Base-by-base conservation (phyloP, 2,888 invertebrate species). In the Andrena bucephala region DNA sequence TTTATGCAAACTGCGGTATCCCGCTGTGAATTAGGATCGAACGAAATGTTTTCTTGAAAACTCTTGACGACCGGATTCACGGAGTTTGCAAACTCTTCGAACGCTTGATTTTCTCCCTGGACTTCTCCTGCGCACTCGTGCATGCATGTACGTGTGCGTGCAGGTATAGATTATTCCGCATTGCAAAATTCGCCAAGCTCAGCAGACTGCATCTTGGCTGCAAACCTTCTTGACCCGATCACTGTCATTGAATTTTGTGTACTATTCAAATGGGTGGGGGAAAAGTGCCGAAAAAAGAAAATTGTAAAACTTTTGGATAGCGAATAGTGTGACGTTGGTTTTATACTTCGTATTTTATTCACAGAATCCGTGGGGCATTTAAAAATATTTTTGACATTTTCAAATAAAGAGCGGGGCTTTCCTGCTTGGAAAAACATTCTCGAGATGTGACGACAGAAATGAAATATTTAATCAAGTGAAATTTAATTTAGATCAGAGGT, bases 171-270 rank as follows among this genome's bases (percentile, higher is more conserved):
- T 50, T 77, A 63, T 60, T 57, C 36, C 54, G 54, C 54, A 62
- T 72, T 57, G 24, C 33, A 66, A 70, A 74, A 79, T 52, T 60
- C 31, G 42, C 36, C 62, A 24, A 70, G 57, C 71, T 82, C 81
- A 79, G 70, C 69, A 68, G 8, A 52, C 20, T 52, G 52, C 52
- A 20, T 52, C 52, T 20, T 52, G 52, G n/a, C 52, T 8, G 20
- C 20, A 20, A 52, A 52, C 52, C 81, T 81, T 68, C 33, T 81
- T 81, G 78, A 78, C 63, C 78, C 16, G 33, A 65, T 48, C 36
- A 20, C 24, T 27, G 27, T 52, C 72, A n/a, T 65, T 72, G 52
- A 65, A 72, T 71, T 48, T 50, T n/a, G 13, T 31, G 24, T 52
- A 68, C 24, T 52, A n/a, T 16, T 62, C 7, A 10, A 20, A 33